phyloP scores from a whole-genome alignment of 2,797 vertebrate species.

The Pseudochirops cupreus region DNA sequence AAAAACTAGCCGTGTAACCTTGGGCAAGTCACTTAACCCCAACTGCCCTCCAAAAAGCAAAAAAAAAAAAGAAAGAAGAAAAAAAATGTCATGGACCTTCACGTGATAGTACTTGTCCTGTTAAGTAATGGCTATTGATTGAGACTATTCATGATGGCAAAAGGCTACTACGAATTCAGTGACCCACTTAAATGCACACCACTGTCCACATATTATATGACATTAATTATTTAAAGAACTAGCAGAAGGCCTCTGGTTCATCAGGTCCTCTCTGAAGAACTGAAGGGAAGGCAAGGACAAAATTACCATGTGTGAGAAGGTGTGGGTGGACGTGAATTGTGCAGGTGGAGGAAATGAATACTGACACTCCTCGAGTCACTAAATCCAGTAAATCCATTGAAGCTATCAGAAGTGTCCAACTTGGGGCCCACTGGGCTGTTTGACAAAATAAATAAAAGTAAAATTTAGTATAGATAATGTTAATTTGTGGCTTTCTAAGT shows the following conservation, averaged over 20 bases:
- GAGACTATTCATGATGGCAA: background rate
- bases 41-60: no score
- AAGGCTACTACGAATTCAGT: background rate
- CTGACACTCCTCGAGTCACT: background rate
- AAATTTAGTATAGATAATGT: background rate
- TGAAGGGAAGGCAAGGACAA: background rate
- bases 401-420: background rate
- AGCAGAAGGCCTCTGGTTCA: background rate
- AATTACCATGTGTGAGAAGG: background rate
- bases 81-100: background rate
- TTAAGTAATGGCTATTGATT: background rate
- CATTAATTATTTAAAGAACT: no score
- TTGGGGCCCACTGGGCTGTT: background rate
- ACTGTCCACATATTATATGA: no score
- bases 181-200: no score
- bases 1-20: no score
- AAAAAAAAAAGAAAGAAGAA: no score
- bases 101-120: background rate
- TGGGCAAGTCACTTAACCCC: no score
- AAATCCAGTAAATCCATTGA: background rate
- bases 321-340: background rate
- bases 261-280: background rate
- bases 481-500: background rate
- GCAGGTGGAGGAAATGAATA: background rate
- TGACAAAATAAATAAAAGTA: background rate